Base-by-base conservation (phyloP, 2,113 vertebrate species). In the Burhinus oedicnemus region DNA sequence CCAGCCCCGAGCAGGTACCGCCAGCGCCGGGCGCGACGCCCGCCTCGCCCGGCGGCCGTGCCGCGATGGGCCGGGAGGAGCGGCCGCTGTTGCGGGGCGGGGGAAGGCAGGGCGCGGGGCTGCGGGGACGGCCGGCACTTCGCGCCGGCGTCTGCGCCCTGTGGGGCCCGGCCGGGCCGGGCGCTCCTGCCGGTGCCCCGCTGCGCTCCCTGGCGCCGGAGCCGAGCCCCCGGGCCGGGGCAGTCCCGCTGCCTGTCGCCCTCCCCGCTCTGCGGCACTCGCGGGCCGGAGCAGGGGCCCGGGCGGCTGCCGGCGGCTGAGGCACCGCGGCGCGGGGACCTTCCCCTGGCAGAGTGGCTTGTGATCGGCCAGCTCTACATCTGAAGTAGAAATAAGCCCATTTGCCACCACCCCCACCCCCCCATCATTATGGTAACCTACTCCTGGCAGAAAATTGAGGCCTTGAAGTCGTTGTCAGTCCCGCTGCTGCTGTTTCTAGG, bases 1-100 rank as follows among this genome's bases (percentile, higher is more conserved):
- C 52, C 65, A 29, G 84, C 88, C 36, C 88, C 25, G 96, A 97
- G 84, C 97, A 98, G 98, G 98, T 98, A 97, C 42, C 65, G 64
- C 42, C 38, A 4, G 83, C 40, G 52, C 47, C 45, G 38, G 52
- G 22, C 40, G 44, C 36, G 18, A n/a, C 9, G 22, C 51, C 71
- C 29, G 51, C 55, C 74, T 58, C 17, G 34, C 74, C n/a, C n/a
- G 52, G 38, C 30, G 61, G 45, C 54, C 40, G 54, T 12, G n/a
- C n/a, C n/a, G n/a, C n/a, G n/a, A n/a, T n/a, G n/a, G n/a, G 42
- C 30, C 55, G 42, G 69, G 21, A 44, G 44, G 44, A 44, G 44
- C 44, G 44, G n/a, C n/a, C n/a, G n/a, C n/a, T n/a, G n/a, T n/a
- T n/a, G n/a, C n/a, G n/a, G n/a, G n/a, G n/a, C n/a, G n/a, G n/a